A percentile compares a stretch with the other conserved stretches of the same genome.
phyloP scores from a whole-genome alignment of 2,797 vertebrate species.

The Simalia tracyae region DNA sequence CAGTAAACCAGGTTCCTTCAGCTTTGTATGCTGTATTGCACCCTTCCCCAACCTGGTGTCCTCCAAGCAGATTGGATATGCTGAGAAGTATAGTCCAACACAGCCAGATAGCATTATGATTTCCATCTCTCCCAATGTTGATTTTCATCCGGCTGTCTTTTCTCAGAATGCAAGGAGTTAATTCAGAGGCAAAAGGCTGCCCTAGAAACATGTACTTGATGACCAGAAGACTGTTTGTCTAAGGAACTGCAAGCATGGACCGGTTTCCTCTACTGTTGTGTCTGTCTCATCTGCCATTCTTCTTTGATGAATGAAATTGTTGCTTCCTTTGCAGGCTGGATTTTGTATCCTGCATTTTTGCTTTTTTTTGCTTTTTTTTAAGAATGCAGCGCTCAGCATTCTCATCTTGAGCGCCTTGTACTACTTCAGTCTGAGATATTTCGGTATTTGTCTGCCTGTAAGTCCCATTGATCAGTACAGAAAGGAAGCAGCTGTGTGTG shows the following conservation, averaged over 20 bases:
- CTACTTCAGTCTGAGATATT: background rate
- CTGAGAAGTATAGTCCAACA: too few species aligned
- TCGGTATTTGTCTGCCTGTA: background rate
- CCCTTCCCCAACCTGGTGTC: too few species aligned
- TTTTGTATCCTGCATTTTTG: constrained; percentile 61
- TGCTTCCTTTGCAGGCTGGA: constrained; percentile 49
- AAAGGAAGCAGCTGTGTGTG: constrained; percentile 61
- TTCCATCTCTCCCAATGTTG: background rate
- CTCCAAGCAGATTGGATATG: too few species aligned
- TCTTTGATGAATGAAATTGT: constrained; percentile 58
- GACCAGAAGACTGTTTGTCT: constrained; percentile 66
- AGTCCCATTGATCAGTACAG: background rate
- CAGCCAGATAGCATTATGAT: too few species aligned
- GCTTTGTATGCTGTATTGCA: background rate
- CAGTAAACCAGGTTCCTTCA: background rate
- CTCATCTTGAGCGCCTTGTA: constrained; percentile 48
- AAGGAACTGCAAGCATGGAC: constrained; percentile 54
- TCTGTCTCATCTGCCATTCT: constrained; percentile 63
- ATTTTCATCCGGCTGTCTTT: background rate
- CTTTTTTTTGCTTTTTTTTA: background rate
- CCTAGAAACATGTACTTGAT: constrained; percentile 49
- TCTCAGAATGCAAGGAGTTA: constrained; percentile 19
- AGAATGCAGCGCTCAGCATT: constrained; percentile 14
- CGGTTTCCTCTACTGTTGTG: constrained; percentile 68
- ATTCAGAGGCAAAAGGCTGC: constrained; percentile 48